Percentiles rank a stretch among this genome's conserved stretches.
Evolutionary conservation across 2,113 vertebrate species (phyloP).

Genomic region (Psophia crepitans): DNA sequence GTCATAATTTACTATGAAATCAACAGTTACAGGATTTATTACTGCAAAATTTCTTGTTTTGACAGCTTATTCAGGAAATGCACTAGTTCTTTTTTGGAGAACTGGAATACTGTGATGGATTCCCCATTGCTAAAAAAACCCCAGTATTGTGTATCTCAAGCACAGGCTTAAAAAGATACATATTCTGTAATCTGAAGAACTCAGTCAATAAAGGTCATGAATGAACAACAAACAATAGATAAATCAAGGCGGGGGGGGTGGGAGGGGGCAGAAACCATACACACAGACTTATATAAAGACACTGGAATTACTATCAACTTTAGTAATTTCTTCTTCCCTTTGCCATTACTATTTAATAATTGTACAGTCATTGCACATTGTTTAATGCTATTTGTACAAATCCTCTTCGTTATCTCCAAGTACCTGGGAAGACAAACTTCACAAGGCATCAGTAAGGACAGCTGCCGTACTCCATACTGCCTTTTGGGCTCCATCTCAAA

Average conservation of each 20-base stretch:
- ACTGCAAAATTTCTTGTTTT: background rate
- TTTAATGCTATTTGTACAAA: background rate
- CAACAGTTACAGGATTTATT: background rate
- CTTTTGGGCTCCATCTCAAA: background rate
- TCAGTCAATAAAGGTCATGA: background rate
- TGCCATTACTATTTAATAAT: background rate
- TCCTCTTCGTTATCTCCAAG: background rate
- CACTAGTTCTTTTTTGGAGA: background rate
- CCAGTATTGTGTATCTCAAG: background rate
- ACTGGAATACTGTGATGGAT: background rate
- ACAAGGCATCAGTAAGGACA: background rate
- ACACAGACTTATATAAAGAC: background rate
- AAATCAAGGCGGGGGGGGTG: background rate
- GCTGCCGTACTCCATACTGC: background rate
- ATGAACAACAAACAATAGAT: background rate
- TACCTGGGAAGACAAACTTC: background rate
- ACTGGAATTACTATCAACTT: background rate
- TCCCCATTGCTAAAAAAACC: background rate
- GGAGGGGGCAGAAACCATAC: background rate
- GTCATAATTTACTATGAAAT: background rate
- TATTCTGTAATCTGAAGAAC: background rate
- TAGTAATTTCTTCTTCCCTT: background rate
- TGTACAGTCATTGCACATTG: background rate
- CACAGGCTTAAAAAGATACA: background rate
- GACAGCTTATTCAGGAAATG: background rate